Evolutionary conservation across 2,113 vertebrate species (phyloP).

Genomic region (Neotoma lepida): DNA sequence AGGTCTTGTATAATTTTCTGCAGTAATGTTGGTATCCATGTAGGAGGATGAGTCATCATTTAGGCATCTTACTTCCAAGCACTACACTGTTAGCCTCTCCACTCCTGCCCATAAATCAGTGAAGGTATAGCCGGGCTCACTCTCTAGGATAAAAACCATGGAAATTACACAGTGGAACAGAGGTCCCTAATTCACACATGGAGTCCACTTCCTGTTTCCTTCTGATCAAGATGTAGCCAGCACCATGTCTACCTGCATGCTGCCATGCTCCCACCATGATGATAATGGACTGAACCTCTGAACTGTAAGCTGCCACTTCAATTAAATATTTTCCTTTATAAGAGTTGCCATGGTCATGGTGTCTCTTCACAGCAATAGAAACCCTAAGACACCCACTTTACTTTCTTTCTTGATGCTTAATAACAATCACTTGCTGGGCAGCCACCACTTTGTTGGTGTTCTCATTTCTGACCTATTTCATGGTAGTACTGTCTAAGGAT

Average conservation of each 20-base stretch:
- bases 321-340: too few species aligned
- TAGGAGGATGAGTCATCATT: background rate
- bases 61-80: background rate
- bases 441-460: background rate
- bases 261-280: too few species aligned
- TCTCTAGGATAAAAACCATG: background rate
- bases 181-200: background rate
- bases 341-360: too few species aligned
- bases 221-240: too few species aligned
- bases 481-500: background rate
- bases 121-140: background rate
- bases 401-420: background rate
- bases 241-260: too few species aligned
- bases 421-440: background rate
- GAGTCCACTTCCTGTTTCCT: too few species aligned
- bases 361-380: too few species aligned
- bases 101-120: background rate
- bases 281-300: too few species aligned
- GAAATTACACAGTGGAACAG: background rate
- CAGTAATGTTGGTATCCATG: background rate
- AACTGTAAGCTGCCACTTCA: too few species aligned
- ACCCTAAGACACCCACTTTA: background rate
- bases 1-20: background rate
- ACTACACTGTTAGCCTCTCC: background rate
- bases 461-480: slow-evolving; percentile 2